Base-by-base conservation (phyloP, 2,113 vertebrate species). In the Lophura nycthemera region DNA sequence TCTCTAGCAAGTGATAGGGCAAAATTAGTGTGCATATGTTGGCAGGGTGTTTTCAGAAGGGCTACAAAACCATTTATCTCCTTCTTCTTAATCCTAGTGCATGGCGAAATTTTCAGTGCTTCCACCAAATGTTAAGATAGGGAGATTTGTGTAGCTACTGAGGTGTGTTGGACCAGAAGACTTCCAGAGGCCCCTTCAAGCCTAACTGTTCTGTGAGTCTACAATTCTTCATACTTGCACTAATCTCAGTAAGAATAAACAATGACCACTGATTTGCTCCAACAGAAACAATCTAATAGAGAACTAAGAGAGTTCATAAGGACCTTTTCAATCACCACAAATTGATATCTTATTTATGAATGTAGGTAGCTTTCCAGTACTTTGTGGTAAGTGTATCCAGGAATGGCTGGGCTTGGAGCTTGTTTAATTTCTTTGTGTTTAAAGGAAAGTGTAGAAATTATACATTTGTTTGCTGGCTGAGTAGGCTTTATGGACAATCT, bases 61-160 rank as follows among this genome's bases (percentile, higher is more conserved):
- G 34, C 25, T 40, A 38, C 1, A 1, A 92, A 91, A 40, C 14
- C 20, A 47, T 66, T 78, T 20, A 5, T 82, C 11, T 84, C 19
- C 3, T 60, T 78, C 89, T 88, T 7, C 50, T 66, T 43, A 63
- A 14, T 22, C 22, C 15, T 1, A 74, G 3, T 10, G 8, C 3
- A 40, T 0, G 0, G 4, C 30, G 66, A 66, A 57, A 71, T 57
- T 65, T 50, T 36, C 45, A 47, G 10, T 11, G 7, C 14, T 80
- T 67, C 27, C 9, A 9, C 16, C 5, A 8, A 60, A 42, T 13
- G 5, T 13, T 71, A 73, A 93, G 32, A 38, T 67, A 30, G 13
- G 64, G 42, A 65, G 4, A 8, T 72, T 30, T 27, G 3, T 24
- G 15, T 19, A 52, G 34, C 10, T 50, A 21, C 2, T 1, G 10